phyloP scores from a whole-genome alignment of 2,888 invertebrate species.

The Conchocele bisecta region DNA sequence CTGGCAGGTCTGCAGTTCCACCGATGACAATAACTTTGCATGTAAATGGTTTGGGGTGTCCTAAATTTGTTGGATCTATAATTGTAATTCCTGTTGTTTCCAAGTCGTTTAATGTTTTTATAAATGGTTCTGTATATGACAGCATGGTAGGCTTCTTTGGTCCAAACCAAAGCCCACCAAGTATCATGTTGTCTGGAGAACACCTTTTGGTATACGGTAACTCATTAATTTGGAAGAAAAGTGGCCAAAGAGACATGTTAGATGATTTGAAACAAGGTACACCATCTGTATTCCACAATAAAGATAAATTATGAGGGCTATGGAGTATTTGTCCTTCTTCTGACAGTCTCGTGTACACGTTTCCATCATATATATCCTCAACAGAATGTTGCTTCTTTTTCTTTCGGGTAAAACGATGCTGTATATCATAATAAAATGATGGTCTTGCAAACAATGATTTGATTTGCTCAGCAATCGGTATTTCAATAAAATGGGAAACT shows the following conservation, averaged over 20 bases:
- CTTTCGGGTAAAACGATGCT: background rate
- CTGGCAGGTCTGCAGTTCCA: conserved; percentile 58
- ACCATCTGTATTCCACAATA: conserved; percentile 40
- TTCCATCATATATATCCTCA: conserved; percentile 3
- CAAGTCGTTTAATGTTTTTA: conserved; percentile 10
- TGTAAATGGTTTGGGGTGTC: background rate
- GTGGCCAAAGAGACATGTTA: conserved; percentile 44
- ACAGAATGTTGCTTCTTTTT: background rate
- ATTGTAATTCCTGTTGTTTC: conserved; percentile 28
- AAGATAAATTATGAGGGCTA: background rate
- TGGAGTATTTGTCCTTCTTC: background rate
- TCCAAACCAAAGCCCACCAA: conserved; percentile 47
- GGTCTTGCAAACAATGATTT: background rate
- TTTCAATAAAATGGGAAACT: background rate
- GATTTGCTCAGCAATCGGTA: background rate
- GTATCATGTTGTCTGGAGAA: conserved; percentile 35
- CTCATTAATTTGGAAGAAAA: conserved; percentile 38
- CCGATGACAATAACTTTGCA: conserved; percentile 27
- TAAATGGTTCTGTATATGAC: conserved; percentile 24
- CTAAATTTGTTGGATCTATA: background rate
- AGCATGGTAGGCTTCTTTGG: conserved; percentile 31
- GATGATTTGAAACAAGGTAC: conserved; percentile 41
- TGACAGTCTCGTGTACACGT: background rate
- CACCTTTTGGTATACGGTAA: conserved; percentile 22
- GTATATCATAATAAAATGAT: background rate